Base-by-base conservation (phyloP, 2,888 invertebrate species). In the Drosophila parthenogenetica region DNA sequence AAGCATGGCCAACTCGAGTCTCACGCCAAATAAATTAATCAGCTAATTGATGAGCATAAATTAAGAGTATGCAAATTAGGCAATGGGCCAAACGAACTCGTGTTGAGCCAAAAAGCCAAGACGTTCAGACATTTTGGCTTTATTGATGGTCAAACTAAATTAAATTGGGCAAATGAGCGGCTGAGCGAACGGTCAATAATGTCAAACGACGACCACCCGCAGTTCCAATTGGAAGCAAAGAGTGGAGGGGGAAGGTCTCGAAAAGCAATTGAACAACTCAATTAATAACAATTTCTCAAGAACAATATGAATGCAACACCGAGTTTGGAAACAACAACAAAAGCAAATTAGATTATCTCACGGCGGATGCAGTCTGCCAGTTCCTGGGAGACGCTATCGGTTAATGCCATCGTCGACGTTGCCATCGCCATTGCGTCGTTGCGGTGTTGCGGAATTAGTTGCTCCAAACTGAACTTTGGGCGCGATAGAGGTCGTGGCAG, bases 221-320 rank as follows among this genome's bases (percentile, higher is more conserved):
- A 25, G 72, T n/a, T 16, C 16, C 40, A 40, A 42, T 16, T 17
- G 25, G 25, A 25, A 39, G 13, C 13, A 3, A 13, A 35, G 35
- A 35, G n/a, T n/a, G 13, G 13, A 13, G 11, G 11, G 4, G 43
- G 40, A 22, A 7, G 25, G 13, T 17, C 29, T 53, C 1, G 17
- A 13, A 42, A 43, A 54, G 2, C 55, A 14, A 57, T 46, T 57
- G 45, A 57, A 57, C 90, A 91, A 90, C 91, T 91, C 90, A 91
- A 91, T 91, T 91, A 91, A 91, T 91, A 91, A 91, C 90, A 90
- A 91, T 91, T 90, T 90, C 90, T 90, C 89, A 89, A 89, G 89
- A 87, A 90, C 87, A 90, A 90, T 89, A 89, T 89, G 88, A 16
- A 61, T 67, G 59, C 54, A 57, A 58, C 68, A 54, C 49, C 66